These are phyloP conservation scores for Drosophila sp. DNA, from an alignment of 1,140 invertebrate genomes.

Conservation along the genomic window DNA sequence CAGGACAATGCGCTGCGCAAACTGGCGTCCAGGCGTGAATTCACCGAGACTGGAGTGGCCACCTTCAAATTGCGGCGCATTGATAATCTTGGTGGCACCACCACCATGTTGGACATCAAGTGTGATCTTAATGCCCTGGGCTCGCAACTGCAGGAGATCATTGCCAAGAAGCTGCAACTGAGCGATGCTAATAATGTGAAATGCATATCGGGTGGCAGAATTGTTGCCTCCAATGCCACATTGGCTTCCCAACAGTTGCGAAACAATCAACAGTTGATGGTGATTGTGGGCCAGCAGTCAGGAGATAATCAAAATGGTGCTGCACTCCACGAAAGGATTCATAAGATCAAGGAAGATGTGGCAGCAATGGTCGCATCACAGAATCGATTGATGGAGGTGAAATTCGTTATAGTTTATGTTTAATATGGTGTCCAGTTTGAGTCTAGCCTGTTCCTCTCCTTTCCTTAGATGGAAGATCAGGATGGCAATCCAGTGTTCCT, in stretches of 20 bases:
- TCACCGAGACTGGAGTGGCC: conserved; percentile 86
- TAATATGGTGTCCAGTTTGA: background rate
- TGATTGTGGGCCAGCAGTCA: conserved; percentile 84
- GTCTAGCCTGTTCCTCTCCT: background rate
- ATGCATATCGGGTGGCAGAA: conserved; percentile 87
- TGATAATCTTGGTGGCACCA: conserved; percentile 66
- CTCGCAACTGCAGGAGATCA: conserved; percentile 84
- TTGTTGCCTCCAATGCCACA: conserved; percentile 84
- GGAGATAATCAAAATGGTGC: conserved; percentile 50
- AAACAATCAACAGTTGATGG: conserved; percentile 88
- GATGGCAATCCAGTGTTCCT: conserved; percentile 88
- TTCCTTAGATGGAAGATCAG: conserved; percentile 89
- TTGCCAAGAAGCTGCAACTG: conserved; percentile 84
- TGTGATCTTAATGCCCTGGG: conserved; percentile 82
- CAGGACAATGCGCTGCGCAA: conserved; percentile 88
- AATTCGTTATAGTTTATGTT: background rate
- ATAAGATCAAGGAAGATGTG: conserved; percentile 74
- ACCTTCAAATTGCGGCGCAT: conserved; percentile 76
- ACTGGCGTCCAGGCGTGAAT: conserved; percentile 86
- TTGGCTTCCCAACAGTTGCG: conserved; percentile 85
- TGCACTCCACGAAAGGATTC: conserved; percentile 66
- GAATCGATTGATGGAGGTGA: conserved; percentile 66
- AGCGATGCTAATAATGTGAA: conserved; percentile 84
- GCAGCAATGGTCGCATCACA: conserved; percentile 64
- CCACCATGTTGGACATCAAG: conserved; percentile 68